phyloP scores from a whole-genome alignment of 2,888 invertebrate genomes.

The Adelphocoris suturalis region DNA sequence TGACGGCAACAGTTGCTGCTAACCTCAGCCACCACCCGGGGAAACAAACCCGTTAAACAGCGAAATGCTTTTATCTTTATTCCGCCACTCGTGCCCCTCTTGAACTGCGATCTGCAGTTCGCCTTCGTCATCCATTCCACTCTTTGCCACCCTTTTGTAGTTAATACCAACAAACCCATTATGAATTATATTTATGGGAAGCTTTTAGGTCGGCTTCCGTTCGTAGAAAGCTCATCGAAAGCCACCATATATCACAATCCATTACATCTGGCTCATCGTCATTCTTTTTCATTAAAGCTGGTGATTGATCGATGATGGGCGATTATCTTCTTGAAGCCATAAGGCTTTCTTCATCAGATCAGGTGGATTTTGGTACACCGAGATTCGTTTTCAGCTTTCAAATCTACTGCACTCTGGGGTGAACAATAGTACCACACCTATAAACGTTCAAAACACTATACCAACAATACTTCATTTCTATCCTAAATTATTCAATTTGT shows the following conservation, averaged over 20 bases:
- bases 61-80: conserved; percentile 71
- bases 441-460: too few relatives aligned
- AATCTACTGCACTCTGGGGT: too few relatives aligned
- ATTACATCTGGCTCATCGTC: not conserved
- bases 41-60: conserved; percentile 70
- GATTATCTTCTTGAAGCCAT: not conserved
- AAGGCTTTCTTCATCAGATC: not conserved
- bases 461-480: too few relatives aligned
- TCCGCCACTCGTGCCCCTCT: conserved; percentile 40
- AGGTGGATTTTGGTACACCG: too few relatives aligned
- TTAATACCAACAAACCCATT: conserved; percentile 39
- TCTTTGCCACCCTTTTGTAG: not conserved
- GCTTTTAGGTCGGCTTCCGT: conserved; percentile 22
- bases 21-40: conserved; percentile 30
- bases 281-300: not conserved
- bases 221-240: not conserved
- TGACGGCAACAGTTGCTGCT: conserved; percentile 16
- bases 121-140: conserved; percentile 3
- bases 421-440: too few relatives aligned
- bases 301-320: not conserved
- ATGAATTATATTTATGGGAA: conserved; percentile 22
- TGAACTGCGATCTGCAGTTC: conserved; percentile 45
- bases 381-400: too few relatives aligned
- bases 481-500: too few relatives aligned
- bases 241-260: not conserved